A percentile compares a stretch with the other conserved stretches of the same genome.
Evolutionary conservation across 2,888 invertebrate species (phyloP).

Genomic region (Diarsia mendica): DNA sequence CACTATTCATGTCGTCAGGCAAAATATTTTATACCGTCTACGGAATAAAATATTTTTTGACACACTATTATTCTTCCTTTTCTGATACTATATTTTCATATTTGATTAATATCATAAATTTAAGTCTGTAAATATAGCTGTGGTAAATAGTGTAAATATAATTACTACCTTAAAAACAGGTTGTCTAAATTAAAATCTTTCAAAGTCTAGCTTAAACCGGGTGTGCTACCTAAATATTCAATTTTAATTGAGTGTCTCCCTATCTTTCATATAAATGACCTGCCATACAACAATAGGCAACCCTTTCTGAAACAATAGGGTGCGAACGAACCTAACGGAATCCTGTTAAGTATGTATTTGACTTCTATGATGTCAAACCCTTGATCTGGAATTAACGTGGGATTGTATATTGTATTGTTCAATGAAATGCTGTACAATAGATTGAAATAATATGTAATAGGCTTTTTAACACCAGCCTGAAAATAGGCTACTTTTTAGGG

Average conservation of each 20-base stretch:
- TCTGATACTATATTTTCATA: too few relatives aligned
- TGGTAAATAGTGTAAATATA: too few relatives aligned
- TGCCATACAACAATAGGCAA: conserved; percentile 7
- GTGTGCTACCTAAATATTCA: not conserved
- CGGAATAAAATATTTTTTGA: too few relatives aligned
- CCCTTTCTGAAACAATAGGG: conserved; percentile 30
- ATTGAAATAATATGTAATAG: not conserved
- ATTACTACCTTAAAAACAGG: not conserved
- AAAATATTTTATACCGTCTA: too few relatives aligned
- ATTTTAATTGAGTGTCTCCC: not conserved
- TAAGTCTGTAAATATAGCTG: too few relatives aligned
- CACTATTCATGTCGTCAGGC: too few relatives aligned
- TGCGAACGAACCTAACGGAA: not conserved
- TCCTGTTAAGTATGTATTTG: conserved; percentile 20
- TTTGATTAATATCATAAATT: too few relatives aligned
- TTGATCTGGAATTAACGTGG: conserved; percentile 1
- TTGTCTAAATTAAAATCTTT: not conserved
- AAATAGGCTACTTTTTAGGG: too few relatives aligned
- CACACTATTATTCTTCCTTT: too few relatives aligned
- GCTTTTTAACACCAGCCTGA: too few relatives aligned
- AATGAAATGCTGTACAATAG: not conserved
- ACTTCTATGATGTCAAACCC: not conserved
- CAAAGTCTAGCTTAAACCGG: not conserved
- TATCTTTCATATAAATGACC: conserved; percentile 5
- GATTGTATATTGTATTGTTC: not conserved